These are phyloP conservation scores for Cephus pulcher DNA, from an alignment of 2,888 invertebrate genomes.

Conservation along the genomic window DNA sequence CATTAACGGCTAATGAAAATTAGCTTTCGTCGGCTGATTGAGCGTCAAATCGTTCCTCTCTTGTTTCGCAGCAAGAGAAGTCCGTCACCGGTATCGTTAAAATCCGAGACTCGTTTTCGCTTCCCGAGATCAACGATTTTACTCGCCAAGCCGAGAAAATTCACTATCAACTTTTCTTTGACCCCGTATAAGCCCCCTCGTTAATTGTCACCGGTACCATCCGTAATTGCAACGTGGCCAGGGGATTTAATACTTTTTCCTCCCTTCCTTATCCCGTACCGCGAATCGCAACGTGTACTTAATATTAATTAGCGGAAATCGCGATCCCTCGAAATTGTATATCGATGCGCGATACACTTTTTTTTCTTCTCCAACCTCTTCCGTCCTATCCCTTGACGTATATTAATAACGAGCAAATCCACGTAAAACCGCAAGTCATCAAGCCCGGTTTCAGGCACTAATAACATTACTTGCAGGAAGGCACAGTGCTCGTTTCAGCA, in stretches of 20 bases:
- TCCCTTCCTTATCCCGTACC: neutral
- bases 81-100: slow-evolving; percentile 53
- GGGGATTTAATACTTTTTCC: neutral
- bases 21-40: slow-evolving; percentile 66
- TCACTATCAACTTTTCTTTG: neutral
- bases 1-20: slow-evolving; percentile 67
- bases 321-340: neutral
- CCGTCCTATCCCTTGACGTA: neutral
- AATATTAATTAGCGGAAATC: neutral
- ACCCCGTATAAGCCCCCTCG: neutral
- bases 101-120: slow-evolving; percentile 25
- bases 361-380: neutral
- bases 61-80: slow-evolving; percentile 57
- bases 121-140: neutral
- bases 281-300: neutral
- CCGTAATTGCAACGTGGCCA: neutral
- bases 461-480: slow-evolving; percentile 33
- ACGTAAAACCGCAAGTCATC: slow-evolving; percentile 38
- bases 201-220: neutral
- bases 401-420: neutral
- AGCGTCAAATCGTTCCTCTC: slow-evolving; percentile 66
- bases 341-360: neutral
- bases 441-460: slow-evolving; percentile 33
- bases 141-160: neutral
- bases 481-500: slow-evolving; percentile 35